These are phyloP conservation scores for Rhorus exstirpatorius DNA, from an alignment of 2,888 invertebrate species.

Conservation along the genomic window DNA sequence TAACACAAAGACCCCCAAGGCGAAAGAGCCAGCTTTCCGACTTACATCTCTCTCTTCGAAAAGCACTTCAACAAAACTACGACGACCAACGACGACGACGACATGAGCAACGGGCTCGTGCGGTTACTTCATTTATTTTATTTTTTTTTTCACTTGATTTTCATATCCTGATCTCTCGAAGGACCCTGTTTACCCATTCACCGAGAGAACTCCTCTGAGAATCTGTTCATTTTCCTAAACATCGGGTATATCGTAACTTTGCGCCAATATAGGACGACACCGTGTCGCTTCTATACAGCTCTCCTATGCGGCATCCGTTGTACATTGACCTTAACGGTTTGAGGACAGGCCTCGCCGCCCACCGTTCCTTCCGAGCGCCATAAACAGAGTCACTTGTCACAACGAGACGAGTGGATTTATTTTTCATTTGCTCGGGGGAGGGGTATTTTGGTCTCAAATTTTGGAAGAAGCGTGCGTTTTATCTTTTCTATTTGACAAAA, in stretches of 20 bases:
- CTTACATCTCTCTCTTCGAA: constrained; percentile 51
- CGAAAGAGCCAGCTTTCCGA: constrained; percentile 66
- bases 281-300: neutral
- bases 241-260: constrained; percentile 46
- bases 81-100: constrained; percentile 24
- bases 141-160: constrained; percentile 23
- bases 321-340: constrained; percentile 84
- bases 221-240: constrained; percentile 65
- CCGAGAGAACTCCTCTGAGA: constrained; percentile 5
- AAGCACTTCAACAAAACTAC: neutral
- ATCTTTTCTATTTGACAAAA: neutral
- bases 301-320: constrained; percentile 69
- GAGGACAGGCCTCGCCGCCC: constrained; percentile 80
- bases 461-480: too few species aligned
- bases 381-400: constrained; percentile 26
- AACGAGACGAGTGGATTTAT: constrained; percentile 52
- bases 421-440: neutral
- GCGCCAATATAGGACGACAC: neutral
- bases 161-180: neutral
- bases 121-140: constrained; percentile 25
- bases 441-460: too few species aligned
- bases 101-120: constrained; percentile 2
- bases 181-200: constrained; percentile 38
- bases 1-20: constrained; percentile 50
- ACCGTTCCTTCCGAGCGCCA: constrained; percentile 75